These are phyloP conservation scores for Danaus chrysippus DNA, from an alignment of 2,888 invertebrate species.

Conservation along the genomic window DNA sequence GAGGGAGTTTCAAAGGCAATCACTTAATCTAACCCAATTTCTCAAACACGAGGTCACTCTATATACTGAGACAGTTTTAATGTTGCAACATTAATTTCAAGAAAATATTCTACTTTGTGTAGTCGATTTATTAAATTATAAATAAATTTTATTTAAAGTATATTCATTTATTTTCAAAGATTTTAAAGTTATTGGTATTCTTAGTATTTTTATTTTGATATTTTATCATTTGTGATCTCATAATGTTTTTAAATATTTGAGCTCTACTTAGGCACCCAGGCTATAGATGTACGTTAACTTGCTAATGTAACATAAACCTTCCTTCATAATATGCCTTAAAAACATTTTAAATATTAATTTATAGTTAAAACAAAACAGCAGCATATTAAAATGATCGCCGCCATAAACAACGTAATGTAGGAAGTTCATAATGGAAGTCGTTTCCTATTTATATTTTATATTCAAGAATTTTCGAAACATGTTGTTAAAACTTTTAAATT, in stretches of 20 bases:
- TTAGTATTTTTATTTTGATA: too few relatives aligned
- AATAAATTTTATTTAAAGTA: too few relatives aligned
- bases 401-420: background rate
- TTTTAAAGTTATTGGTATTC: too few relatives aligned
- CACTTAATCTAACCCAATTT: conserved; percentile 5
- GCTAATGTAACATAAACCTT: too few relatives aligned
- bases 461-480: background rate
- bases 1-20: background rate
- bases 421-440: background rate
- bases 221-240: too few relatives aligned
- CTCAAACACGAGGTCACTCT: conserved; percentile 3
- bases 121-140: background rate
- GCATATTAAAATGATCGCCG: background rate
- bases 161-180: too few relatives aligned
- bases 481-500: background rate
- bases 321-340: too few relatives aligned
- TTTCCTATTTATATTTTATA: background rate
- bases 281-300: too few relatives aligned
- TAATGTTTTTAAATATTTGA: too few relatives aligned
- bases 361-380: background rate
- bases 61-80: background rate
- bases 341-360: too few relatives aligned
- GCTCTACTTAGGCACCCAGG: too few relatives aligned
- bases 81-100: background rate
- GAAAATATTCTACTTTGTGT: background rate